Evolutionary conservation across 2,797 vertebrate genomes (phyloP).

Genomic region (Alca torda): DNA sequence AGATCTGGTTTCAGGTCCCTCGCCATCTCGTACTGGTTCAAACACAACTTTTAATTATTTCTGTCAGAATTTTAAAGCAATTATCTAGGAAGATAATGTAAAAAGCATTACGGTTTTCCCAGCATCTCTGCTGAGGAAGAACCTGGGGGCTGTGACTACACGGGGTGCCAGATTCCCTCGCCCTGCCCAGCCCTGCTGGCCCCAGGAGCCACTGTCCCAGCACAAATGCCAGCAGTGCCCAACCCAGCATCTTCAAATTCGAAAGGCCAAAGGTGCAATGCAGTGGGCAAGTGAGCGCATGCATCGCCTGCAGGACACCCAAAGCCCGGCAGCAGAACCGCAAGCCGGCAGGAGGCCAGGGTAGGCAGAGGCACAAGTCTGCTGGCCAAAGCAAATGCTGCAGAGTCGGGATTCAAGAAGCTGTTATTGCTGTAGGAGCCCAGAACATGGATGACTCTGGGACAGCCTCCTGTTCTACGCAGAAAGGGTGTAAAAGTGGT

Average conservation of each 20-base stretch:
- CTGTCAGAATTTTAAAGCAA: not conserved
- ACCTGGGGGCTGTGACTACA: not conserved
- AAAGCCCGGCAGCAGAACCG: not conserved
- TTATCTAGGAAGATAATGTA: not conserved
- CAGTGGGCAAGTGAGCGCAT: not conserved
- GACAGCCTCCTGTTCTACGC: not conserved
- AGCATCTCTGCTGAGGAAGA: not conserved
- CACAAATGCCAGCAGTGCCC: not conserved
- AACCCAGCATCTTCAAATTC: not conserved
- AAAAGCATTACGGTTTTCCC: not conserved
- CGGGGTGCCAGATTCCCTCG: not conserved
- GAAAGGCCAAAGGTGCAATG: not conserved
- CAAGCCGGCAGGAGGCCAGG: not conserved
- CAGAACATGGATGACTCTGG: not conserved
- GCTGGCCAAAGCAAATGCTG: not conserved
- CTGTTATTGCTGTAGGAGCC: not conserved
- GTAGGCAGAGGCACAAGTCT: not conserved
- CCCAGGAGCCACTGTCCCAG: not conserved
- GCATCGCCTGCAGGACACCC: not conserved
- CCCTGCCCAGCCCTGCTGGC: not conserved
- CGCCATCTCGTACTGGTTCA: not conserved
- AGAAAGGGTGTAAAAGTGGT: not conserved
- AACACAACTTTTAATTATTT: not conserved
- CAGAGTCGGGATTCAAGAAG: not conserved
- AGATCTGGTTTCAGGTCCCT: not conserved